phyloP scores from a whole-genome alignment of 1,140 invertebrate genomes.

The Drosophila mojavensis region DNA sequence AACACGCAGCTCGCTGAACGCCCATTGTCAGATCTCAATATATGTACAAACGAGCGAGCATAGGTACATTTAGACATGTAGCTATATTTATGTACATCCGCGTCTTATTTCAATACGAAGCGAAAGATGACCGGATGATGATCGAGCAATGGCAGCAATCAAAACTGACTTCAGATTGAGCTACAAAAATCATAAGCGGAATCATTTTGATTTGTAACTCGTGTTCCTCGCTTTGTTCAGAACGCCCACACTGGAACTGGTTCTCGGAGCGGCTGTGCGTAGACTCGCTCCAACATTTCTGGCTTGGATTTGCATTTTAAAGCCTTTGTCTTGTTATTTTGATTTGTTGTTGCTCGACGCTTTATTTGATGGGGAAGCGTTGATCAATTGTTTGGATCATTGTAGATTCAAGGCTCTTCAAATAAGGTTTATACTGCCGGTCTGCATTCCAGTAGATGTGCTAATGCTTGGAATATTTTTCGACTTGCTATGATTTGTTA shows the following conservation, averaged over 20 bases:
- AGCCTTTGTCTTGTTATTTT: background rate
- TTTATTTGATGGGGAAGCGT: no score
- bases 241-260: slow-evolving; percentile 41
- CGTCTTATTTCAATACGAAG: slow-evolving; percentile 35
- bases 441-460: no score
- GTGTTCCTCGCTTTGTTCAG: no score
- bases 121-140: slow-evolving; percentile 60
- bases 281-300: background rate
- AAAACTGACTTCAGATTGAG: background rate
- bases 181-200: slow-evolving; percentile 4
- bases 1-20: slow-evolving; percentile 5
- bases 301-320: background rate
- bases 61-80: slow-evolving; percentile 18
- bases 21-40: slow-evolving; percentile 23
- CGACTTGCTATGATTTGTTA: no score
- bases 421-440: no score
- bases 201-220: no score
- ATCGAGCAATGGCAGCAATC: slow-evolving; percentile 27
- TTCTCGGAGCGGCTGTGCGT: slow-evolving; percentile 11
- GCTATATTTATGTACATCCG: slow-evolving; percentile 39
- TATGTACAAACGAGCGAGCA: background rate
- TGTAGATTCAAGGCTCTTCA: no score
- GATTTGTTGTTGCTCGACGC: background rate
- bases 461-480: no score
- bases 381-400: no score